phyloP scores from a whole-genome alignment of 2,113 vertebrate genomes.

The Leptobrachium leishanense region DNA sequence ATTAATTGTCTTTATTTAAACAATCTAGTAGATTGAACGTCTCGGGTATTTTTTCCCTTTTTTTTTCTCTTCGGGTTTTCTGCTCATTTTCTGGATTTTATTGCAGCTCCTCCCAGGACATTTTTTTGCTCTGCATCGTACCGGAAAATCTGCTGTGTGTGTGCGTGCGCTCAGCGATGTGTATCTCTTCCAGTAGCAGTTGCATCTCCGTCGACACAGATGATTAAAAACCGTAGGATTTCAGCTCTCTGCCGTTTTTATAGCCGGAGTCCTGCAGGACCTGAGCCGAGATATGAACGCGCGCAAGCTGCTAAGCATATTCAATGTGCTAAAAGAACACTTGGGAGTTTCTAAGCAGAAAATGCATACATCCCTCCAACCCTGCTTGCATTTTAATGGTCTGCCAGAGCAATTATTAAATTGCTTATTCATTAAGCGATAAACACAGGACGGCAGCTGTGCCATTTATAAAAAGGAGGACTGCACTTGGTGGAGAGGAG shows the following conservation, averaged over 20 bases:
- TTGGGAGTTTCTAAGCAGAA: constrained; percentile 35
- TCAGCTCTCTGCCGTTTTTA: constrained; percentile 14
- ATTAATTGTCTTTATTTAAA: too few relatives aligned
- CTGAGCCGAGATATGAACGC: constrained; percentile 13
- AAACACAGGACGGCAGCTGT: constrained; percentile 49
- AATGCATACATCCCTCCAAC: constrained; percentile 28
- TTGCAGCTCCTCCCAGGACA: neutral
- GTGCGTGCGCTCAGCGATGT: neutral
- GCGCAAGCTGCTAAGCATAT: constrained; percentile 40
- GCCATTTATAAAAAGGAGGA: constrained; percentile 41
- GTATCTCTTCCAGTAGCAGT: constrained; percentile 14
- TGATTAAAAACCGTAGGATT: constrained; percentile 43
- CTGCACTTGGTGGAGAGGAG: constrained; percentile 1
- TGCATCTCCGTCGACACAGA: constrained; percentile 35
- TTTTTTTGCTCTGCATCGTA: neutral
- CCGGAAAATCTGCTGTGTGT: neutral
- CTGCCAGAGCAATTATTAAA: constrained; percentile 49
- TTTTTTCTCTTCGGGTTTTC: too few relatives aligned
- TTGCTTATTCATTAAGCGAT: constrained; percentile 48
- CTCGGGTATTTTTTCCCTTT: neutral
- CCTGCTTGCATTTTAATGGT: constrained; percentile 44
- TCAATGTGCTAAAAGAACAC: constrained; percentile 45
- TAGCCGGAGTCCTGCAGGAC: constrained; percentile 26
- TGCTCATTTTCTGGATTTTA: neutral
- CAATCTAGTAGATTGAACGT: neutral